phyloP scores from a whole-genome alignment of 2,113 vertebrate genomes.

The Echinops telfairi region DNA sequence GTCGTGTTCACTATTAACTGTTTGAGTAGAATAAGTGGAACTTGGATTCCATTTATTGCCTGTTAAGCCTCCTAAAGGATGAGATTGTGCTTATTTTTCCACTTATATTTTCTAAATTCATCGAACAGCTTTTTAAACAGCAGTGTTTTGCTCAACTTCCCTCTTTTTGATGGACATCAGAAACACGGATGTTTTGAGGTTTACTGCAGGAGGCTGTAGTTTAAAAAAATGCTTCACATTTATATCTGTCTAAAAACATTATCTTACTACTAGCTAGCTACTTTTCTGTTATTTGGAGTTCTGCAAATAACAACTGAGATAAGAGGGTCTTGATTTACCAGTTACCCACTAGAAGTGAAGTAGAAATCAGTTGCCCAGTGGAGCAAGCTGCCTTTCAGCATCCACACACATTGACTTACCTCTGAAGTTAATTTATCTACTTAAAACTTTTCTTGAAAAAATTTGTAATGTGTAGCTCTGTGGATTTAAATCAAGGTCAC shows the following conservation, averaged over 20 bases:
- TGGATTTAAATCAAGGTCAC: neutral
- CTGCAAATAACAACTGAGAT: neutral
- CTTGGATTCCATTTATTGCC: conserved; percentile 59
- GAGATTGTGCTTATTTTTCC: conserved; percentile 54
- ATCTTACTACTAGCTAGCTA: conserved; percentile 39
- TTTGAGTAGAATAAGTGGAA: conserved; percentile 68
- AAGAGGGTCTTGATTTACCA: neutral
- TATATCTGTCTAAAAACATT: conserved; percentile 52
- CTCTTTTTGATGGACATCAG: conserved; percentile 62
- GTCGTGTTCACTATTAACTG: conserved; percentile 60
- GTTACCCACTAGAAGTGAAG: conserved; percentile 7
- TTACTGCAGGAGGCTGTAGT: conserved; percentile 68
- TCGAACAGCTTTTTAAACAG: conserved; percentile 69
- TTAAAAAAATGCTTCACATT: conserved; percentile 32
- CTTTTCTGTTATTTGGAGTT: conserved; percentile 38
- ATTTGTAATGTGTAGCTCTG: neutral
- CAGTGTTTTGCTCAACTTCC: conserved; percentile 60
- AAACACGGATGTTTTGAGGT: conserved; percentile 50
- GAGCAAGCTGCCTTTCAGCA: conserved; percentile 6
- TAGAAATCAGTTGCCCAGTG: neutral
- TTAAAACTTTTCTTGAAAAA: conserved; percentile 39
- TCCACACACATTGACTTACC: neutral
- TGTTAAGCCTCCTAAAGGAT: conserved; percentile 63
- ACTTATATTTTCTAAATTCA: conserved; percentile 60
- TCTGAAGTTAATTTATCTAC: neutral